Evolutionary conservation across 2,113 vertebrate genomes (phyloP), one percentile per base, ranked within the genome.

Genomic region (Otis tarda): DNA sequence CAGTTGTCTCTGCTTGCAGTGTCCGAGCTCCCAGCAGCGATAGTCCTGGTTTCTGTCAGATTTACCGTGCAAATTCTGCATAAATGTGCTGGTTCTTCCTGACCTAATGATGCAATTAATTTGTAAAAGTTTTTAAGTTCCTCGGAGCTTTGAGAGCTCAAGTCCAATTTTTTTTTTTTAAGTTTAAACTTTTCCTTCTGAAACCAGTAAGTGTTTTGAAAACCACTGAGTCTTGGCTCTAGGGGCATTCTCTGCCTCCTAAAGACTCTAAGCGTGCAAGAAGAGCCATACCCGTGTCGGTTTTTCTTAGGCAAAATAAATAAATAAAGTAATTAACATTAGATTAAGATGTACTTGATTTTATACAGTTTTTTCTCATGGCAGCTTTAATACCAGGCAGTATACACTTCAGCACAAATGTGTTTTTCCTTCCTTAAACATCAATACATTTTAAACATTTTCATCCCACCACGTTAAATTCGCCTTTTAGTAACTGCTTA

Each of bases 401-500:
- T 28, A 65, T 87, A 93, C 28, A 61, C 63, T 82, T 83, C 52
- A 75, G 68, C 43, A 67, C 49, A 65, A 50, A 75, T 50, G 52
- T 57, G 12, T 1, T 83, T 91, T 84, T 41, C 56, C 24, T 82
- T 18, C 56, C 22, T 91, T 83, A 88, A 93, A 59, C 52, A 53
- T 79, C 35, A 53, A 4, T 49, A 71, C 35, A n/a, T n/a, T 86
- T 80, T 61, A 50, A 83, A 76, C 35, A 27, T 39, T 74, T 96
- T 91, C 39, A 56, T 65, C 71, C 37, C 71, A 47, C n/a, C 55
- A n/a, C 71, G 63, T 95, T 86, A 95, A 89, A 83, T 87, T 89
- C 67, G 93, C 55, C 73, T 94, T 91, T 96, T 60, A 70, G 78
- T 84, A 90, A 60, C 75, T 79, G 41, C 83, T 68, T 69, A 87